These are phyloP conservation scores for Phenganax subtilis DNA, from an alignment of 92 coral and sea anemone genomes.

Conservation along the genomic window DNA sequence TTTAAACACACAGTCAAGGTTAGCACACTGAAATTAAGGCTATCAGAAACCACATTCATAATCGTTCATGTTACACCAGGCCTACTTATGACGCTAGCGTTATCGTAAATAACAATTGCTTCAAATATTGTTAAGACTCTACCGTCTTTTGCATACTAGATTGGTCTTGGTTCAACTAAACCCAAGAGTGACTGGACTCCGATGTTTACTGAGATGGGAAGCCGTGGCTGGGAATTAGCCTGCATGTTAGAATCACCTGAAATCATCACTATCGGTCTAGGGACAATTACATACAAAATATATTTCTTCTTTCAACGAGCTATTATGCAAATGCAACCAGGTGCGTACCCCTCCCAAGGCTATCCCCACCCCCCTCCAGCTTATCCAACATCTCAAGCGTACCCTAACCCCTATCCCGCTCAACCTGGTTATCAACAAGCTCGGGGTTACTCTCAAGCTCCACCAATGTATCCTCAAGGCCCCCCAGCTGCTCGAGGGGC, in stretches of 20 bases:
- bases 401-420: constrained; percentile 28
- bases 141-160: constrained; percentile 39
- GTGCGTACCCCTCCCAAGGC: constrained; percentile 50
- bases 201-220: constrained; percentile 92
- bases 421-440: constrained; percentile 41
- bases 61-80: neutral
- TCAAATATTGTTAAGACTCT: neutral
- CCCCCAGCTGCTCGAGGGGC: constrained; percentile 47
- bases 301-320: constrained; percentile 88
- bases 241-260: constrained; percentile 98
- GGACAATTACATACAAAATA: constrained; percentile 82
- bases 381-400: constrained; percentile 23
- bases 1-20: constrained; percentile 93
- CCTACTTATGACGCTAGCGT: neutral
- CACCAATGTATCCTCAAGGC: constrained; percentile 30
- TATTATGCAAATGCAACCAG: constrained; percentile 58
- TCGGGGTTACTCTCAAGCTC: neutral
- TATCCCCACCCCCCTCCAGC: constrained; percentile 37
- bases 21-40: neutral
- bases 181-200: constrained; percentile 99
- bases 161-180: constrained; percentile 92
- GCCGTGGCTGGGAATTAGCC: constrained; percentile 93
- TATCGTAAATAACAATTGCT: neutral
- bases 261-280: constrained; percentile 78
- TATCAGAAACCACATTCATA: neutral